Conservation (phyloP, 2,888 invertebrate genomes). For the Cheilosia scutellata region DNA sequence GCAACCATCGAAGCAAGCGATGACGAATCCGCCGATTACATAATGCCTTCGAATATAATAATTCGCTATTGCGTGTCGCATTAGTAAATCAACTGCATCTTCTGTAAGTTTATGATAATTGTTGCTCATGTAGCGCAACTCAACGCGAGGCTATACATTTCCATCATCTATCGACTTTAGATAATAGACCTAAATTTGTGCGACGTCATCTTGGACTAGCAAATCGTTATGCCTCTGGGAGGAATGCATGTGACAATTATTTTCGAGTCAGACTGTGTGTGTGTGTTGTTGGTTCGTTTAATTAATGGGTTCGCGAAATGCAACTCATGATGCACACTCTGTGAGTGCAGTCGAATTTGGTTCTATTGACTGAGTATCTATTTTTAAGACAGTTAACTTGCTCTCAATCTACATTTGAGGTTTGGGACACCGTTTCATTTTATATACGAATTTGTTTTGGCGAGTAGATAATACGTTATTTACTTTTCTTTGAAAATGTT, state of each 20-base stretch:
- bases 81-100: conserved; percentile 52
- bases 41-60: conserved; percentile 42
- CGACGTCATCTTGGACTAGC: conserved; percentile 39
- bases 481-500: neutral
- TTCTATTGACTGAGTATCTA: conserved; percentile 11
- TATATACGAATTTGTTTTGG: neutral
- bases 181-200: conserved; percentile 57
- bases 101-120: conserved; percentile 58
- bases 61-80: conserved; percentile 50
- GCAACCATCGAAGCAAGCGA: conserved; percentile 32
- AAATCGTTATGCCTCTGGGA: neutral
- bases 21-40: conserved; percentile 62
- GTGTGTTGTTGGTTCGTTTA: conserved; percentile 25
- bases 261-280: conserved; percentile 1
- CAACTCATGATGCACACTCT: neutral
- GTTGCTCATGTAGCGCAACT: conserved; percentile 35
- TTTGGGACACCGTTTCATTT: neutral
- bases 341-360: conserved; percentile 12
- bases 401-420: conserved; percentile 11
- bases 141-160: neutral
- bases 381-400: conserved; percentile 3
- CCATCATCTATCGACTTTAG: conserved; percentile 41
- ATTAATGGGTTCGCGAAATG: conserved; percentile 23
- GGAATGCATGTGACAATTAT: neutral
- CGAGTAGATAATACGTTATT: neutral